These are phyloP conservation scores for Ips typographus DNA, from an alignment of 1,140 invertebrate species.

Conservation along the genomic window DNA sequence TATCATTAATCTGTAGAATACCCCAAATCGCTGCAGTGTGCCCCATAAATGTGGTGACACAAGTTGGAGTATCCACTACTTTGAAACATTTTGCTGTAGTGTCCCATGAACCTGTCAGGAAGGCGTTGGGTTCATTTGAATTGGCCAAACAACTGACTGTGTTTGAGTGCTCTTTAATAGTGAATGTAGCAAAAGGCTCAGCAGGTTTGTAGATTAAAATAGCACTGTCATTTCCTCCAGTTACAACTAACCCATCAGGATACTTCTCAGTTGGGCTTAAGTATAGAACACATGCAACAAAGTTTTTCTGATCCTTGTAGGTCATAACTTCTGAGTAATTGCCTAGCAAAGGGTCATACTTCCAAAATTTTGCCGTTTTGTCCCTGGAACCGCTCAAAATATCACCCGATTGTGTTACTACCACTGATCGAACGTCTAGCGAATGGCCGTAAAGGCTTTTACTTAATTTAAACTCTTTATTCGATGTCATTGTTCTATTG, in stretches of 20 bases:
- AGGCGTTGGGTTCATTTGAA: constrained; percentile 57
- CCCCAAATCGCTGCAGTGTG: constrained; percentile 91
- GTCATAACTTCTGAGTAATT: constrained; percentile 48
- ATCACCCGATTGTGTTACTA: constrained; percentile 64
- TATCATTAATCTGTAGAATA: constrained; percentile 62
- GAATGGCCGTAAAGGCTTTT: constrained; percentile 75
- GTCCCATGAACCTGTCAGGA: constrained; percentile 90
- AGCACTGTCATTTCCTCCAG: constrained; percentile 84
- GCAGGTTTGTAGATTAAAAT: constrained; percentile 74
- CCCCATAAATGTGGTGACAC: constrained; percentile 64
- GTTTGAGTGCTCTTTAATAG: constrained; percentile 77
- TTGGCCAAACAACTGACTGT: constrained; percentile 69
- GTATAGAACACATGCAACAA: constrained; percentile 78
- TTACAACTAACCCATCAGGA: constrained; percentile 79
- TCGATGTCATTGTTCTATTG: not conserved
- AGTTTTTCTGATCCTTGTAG: constrained; percentile 81
- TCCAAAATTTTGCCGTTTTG: constrained; percentile 82
- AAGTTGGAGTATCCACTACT: constrained; percentile 53
- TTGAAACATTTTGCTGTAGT: constrained; percentile 81
- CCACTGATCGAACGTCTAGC: constrained; percentile 78
- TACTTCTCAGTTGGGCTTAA: constrained; percentile 67
- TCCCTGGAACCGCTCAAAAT: constrained; percentile 86
- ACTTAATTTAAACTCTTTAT: constrained; percentile 64
- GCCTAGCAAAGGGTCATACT: constrained; percentile 62
- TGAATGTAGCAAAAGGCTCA: constrained; percentile 66